Evolutionary conservation across 2,797 vertebrate species (phyloP).

Genomic region (Botia kubotai): DNA sequence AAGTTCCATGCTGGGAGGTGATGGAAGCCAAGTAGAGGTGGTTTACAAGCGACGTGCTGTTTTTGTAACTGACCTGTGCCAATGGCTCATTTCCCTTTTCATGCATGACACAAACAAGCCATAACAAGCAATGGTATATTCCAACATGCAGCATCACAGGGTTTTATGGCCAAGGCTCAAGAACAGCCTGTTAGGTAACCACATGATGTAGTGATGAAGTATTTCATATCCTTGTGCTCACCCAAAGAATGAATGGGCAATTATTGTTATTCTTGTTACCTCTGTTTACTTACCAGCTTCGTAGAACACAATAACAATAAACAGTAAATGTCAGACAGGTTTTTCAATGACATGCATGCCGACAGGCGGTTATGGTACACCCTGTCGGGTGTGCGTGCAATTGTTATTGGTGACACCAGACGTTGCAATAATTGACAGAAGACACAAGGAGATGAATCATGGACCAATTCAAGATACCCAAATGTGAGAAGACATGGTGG

Average conservation of each 20-base stretch:
- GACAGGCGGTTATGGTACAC: slow-evolving; percentile 15
- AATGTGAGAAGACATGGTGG: slow-evolving; percentile 61
- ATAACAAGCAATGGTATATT: slow-evolving; percentile 5
- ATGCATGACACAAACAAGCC: slow-evolving; percentile 22
- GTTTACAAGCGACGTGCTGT: not conserved
- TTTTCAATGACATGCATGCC: slow-evolving; percentile 16
- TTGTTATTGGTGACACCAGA: slow-evolving; percentile 44
- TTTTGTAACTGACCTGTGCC: not conserved
- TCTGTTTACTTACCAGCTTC: slow-evolving; percentile 40
- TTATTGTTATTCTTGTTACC: not conserved
- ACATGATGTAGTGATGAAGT: not conserved
- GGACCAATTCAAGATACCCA: slow-evolving; percentile 63
- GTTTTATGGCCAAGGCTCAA: slow-evolving; percentile 11
- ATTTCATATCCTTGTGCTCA: slow-evolving; percentile 5
- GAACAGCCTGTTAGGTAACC: slow-evolving; percentile 24
- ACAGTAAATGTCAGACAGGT: slow-evolving; percentile 9
- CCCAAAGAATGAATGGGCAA: not conserved
- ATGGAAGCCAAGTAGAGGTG: not conserved
- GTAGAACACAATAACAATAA: slow-evolving; percentile 4
- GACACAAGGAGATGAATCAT: slow-evolving; percentile 48
- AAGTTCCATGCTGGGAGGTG: slow-evolving; percentile 40
- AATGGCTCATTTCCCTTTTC: not conserved
- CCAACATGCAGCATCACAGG: slow-evolving; percentile 47
- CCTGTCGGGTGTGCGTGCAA: slow-evolving; percentile 18
- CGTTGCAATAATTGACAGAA: slow-evolving; percentile 48